Evolutionary conservation across 2,113 vertebrate species (phyloP).

Genomic region (Sitta europaea): DNA sequence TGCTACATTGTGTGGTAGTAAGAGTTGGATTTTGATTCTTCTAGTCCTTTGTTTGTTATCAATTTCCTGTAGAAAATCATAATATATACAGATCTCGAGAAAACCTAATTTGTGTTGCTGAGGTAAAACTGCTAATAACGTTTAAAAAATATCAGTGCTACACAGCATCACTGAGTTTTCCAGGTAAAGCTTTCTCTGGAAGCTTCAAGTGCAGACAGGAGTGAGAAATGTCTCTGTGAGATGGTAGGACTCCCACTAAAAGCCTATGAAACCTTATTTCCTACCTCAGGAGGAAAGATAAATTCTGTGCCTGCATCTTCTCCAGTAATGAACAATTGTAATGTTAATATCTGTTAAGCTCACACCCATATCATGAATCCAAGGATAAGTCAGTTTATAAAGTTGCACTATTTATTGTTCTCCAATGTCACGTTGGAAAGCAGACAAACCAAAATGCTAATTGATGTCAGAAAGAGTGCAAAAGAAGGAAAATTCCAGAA

Average conservation of each 20-base stretch:
- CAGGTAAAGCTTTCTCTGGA: background rate
- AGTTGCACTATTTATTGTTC: background rate
- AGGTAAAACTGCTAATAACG: background rate
- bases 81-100: background rate
- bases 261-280: background rate
- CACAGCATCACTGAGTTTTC: background rate
- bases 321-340: background rate
- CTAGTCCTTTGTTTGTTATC: background rate
- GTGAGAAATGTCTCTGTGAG: background rate
- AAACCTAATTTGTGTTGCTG: background rate
- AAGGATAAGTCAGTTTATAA: background rate
- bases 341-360: background rate
- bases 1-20: background rate
- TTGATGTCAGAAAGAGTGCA: background rate
- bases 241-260: background rate
- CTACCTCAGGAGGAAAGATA: background rate
- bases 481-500: background rate
- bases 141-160: background rate
- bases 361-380: fast-evolving
- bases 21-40: background rate
- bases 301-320: background rate
- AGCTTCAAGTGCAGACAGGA: background rate
- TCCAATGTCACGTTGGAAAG: background rate
- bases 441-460: background rate
- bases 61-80: background rate